Evolutionary conservation across 2,113 vertebrate species (phyloP).

Genomic region (Syrrhaptes paradoxus): DNA sequence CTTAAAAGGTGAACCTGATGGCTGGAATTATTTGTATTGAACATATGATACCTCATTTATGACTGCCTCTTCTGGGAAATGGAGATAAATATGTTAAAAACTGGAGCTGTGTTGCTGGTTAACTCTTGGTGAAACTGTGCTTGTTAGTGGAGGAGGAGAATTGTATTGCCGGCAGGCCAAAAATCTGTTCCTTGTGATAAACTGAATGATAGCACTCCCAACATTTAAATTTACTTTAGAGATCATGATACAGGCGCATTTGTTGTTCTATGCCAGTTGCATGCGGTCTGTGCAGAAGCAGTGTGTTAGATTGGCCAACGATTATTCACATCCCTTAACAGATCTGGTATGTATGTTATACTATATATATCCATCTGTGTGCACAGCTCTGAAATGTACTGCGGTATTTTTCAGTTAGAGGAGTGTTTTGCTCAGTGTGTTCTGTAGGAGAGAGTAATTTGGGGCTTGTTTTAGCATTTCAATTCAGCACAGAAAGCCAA

Average conservation of each 20-base stretch:
- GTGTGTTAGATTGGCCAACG: background rate
- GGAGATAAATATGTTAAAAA: background rate
- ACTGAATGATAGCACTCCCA: background rate
- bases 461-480: background rate
- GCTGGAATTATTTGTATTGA: background rate
- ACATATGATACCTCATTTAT: background rate
- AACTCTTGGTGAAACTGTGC: background rate
- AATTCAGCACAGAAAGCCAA: background rate
- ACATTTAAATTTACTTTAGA: background rate
- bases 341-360: background rate
- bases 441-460: background rate
- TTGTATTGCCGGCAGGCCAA: background rate
- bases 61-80: background rate
- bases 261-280: background rate
- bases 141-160: background rate
- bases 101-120: background rate
- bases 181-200: background rate
- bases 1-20: accelerated
- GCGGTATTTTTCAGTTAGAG: background rate
- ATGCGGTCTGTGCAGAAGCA: background rate
- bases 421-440: background rate
- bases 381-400: background rate
- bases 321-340: background rate
- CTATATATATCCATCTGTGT: background rate
- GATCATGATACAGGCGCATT: background rate